A percentile compares a stretch with the other conserved stretches of the same genome.
These are phyloP conservation scores for Coregonus suidteri DNA, from an alignment of 2,797 vertebrate species.

Conservation along the genomic window DNA sequence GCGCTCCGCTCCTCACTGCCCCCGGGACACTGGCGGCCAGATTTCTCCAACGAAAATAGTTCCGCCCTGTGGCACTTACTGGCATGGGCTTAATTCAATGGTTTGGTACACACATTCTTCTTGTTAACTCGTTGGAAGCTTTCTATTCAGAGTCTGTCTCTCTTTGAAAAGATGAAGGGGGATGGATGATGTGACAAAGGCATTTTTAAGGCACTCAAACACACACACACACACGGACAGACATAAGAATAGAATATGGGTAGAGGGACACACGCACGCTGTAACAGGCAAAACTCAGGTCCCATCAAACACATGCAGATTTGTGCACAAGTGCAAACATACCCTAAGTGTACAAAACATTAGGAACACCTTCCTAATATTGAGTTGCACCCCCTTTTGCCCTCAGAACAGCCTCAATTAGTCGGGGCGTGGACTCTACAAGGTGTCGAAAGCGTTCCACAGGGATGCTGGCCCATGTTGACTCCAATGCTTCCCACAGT, in stretches of 20 bases:
- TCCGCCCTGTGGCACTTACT: constrained; percentile 44
- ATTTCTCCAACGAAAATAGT: constrained; percentile 58
- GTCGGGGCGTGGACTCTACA: too few relatives aligned
- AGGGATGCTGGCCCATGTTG: too few relatives aligned
- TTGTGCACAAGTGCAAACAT: too few relatives aligned
- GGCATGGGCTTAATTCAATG: constrained; percentile 44
- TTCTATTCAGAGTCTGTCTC: constrained; percentile 8
- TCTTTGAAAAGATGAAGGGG: not conserved
- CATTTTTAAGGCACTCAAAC: not conserved
- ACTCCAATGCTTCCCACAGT: too few relatives aligned
- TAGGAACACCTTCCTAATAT: too few relatives aligned
- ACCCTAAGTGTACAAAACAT: too few relatives aligned
- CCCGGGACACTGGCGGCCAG: constrained; percentile 53
- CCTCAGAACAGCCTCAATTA: too few relatives aligned
- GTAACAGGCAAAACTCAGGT: not conserved
- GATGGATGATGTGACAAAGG: not conserved
- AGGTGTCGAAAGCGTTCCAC: too few relatives aligned
- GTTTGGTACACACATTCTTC: constrained; percentile 33
- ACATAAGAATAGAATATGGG: not conserved
- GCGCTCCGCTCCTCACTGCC: constrained; percentile 61
- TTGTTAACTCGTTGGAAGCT: constrained; percentile 22
- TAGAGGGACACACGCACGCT: not conserved
- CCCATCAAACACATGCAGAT: too few relatives aligned
- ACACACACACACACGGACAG: not conserved
- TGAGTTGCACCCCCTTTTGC: too few relatives aligned